Conservation (phyloP, 2,113 vertebrate species). For the Daboia siamensis region DNA sequence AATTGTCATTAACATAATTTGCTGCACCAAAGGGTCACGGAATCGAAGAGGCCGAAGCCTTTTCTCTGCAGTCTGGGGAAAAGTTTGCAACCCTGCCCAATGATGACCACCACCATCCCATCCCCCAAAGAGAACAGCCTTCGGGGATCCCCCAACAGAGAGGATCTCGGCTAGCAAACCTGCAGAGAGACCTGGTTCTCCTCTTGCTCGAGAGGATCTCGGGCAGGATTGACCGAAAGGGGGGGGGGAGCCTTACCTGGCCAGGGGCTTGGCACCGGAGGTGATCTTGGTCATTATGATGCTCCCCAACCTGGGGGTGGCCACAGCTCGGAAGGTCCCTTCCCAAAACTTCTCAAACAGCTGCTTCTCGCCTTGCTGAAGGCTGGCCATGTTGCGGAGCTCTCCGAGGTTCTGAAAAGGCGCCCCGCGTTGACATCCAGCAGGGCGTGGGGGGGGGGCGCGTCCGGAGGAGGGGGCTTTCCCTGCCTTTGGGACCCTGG, state of each 20-base stretch:
- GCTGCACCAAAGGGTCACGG: background rate
- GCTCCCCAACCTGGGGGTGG: constrained; percentile 90
- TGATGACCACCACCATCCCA: background rate
- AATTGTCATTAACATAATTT: background rate
- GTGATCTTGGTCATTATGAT: constrained; percentile 93
- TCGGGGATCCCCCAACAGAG: background rate
- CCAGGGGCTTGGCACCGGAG: constrained; percentile 74
- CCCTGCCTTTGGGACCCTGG: too few species aligned
- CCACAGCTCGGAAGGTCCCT: constrained; percentile 96
- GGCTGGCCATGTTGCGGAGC: constrained; percentile 37
- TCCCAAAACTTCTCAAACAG: constrained; percentile 99
- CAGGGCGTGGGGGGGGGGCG: background rate
- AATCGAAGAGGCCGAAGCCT: background rate
- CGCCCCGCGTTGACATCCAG: background rate
- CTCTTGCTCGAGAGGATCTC: rapidly evolving
- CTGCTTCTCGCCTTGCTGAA: constrained; percentile 82
- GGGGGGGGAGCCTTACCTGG: constrained; percentile 70
- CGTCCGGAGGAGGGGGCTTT: background rate
- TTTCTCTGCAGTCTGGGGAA: background rate
- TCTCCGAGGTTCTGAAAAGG: constrained; percentile 68
- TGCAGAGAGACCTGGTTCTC: background rate
- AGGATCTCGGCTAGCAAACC: background rate
- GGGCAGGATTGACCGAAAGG: background rate
- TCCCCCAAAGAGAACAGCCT: background rate
- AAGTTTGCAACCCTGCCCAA: background rate